These are phyloP conservation scores for Boulengeromyrus knoepffleri DNA, from an alignment of 2,113 vertebrate species.

Conservation along the genomic window DNA sequence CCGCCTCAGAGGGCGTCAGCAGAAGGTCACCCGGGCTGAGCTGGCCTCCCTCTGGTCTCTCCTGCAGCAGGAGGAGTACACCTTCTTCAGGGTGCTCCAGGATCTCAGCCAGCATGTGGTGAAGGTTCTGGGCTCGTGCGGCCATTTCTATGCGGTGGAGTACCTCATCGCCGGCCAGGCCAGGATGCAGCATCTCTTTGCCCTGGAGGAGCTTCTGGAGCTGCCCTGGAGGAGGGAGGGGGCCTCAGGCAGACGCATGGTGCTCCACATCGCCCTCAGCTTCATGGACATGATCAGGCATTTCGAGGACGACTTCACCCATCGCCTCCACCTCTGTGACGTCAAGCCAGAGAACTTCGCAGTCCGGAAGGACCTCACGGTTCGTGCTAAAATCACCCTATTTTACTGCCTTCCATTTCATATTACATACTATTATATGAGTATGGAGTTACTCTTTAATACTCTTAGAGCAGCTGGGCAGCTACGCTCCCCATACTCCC, in stretches of 20 bases:
- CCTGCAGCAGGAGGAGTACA: slow-evolving; percentile 90
- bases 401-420: not conserved
- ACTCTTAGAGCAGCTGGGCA: not conserved
- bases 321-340: slow-evolving; percentile 90
- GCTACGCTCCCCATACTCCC: not conserved
- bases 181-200: slow-evolving; percentile 80
- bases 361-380: slow-evolving; percentile 85
- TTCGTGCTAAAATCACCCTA: slow-evolving; percentile 49
- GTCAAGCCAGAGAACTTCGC: slow-evolving; percentile 95
- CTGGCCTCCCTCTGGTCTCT: slow-evolving; percentile 87
- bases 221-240: slow-evolving; percentile 1
- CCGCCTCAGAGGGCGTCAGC: slow-evolving; percentile 49
- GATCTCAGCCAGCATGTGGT: slow-evolving; percentile 80
- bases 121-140: slow-evolving; percentile 86
- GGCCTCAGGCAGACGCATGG: slow-evolving; percentile 47
- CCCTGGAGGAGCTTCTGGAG: slow-evolving; percentile 57
- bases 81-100: slow-evolving; percentile 80
- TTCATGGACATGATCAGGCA: slow-evolving; percentile 90
- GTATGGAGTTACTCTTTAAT: not conserved
- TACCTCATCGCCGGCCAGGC: slow-evolving; percentile 80
- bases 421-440: not conserved
- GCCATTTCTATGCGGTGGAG: slow-evolving; percentile 93
- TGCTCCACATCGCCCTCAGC: slow-evolving; percentile 78
- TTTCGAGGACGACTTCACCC: slow-evolving; percentile 85
- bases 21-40: slow-evolving; percentile 60